phyloP scores from a whole-genome alignment of 2,797 vertebrate species.

The Sebastes melanostomus region DNA sequence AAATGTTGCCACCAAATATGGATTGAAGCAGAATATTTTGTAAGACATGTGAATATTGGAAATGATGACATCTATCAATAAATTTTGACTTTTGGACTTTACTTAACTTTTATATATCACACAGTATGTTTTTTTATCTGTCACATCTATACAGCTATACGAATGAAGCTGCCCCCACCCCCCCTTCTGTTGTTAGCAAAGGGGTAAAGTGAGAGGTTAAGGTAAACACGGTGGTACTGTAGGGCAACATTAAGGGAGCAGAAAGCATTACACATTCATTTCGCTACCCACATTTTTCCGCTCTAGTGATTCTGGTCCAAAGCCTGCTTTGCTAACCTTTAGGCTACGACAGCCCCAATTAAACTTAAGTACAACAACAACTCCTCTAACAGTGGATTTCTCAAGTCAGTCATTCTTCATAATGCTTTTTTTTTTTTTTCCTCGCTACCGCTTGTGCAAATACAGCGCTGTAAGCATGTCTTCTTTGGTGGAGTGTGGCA shows the following conservation, averaged over 20 bases:
- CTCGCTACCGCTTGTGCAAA: conserved; percentile 43
- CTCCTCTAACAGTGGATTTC: conserved; percentile 34
- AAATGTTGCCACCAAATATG: too few species aligned
- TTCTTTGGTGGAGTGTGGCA: conserved; percentile 53
- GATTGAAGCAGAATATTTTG: too few species aligned
- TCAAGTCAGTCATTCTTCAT: conserved; percentile 43
- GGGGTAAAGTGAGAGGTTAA: conserved; percentile 6
- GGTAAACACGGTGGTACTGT: conserved; percentile 16
- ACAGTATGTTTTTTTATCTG: neutral
- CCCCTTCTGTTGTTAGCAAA: neutral
- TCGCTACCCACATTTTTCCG: conserved; percentile 22
- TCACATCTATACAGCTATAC: neutral
- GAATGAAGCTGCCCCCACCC: neutral
- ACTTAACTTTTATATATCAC: neutral
- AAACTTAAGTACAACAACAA: conserved; percentile 49
- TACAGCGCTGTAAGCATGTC: conserved; percentile 58
- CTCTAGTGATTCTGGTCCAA: conserved; percentile 28
- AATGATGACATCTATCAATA: too few species aligned
- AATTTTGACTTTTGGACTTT: too few species aligned
- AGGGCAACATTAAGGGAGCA: conserved; percentile 34
- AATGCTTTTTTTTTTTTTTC: conserved; percentile 27
- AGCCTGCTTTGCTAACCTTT: conserved; percentile 43
- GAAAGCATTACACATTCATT: conserved; percentile 36
- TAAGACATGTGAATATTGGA: too few species aligned
- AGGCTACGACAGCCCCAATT: conserved; percentile 38